phyloP scores from a whole-genome alignment of 2,888 invertebrate species.

The Glaucopsyche alexis region DNA sequence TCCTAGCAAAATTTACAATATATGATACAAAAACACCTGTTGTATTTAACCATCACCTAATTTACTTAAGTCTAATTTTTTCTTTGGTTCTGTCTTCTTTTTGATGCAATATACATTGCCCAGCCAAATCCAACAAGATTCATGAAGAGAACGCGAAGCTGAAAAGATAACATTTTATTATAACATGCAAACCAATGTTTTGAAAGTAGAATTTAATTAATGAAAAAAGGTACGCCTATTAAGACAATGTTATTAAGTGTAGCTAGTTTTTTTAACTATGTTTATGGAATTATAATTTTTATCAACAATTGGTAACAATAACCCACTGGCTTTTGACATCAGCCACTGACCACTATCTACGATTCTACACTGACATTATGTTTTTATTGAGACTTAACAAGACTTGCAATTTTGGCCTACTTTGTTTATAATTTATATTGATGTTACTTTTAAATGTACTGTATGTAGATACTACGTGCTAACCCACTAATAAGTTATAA shows the following conservation, averaged over 20 bases:
- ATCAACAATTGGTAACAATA: neutral
- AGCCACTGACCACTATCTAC: neutral
- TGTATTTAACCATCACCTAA: slow-evolving; percentile 38
- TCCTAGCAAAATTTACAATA: neutral
- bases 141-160: slow-evolving; percentile 87
- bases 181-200: neutral
- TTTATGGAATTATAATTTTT: neutral
- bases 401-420: neutral
- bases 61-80: slow-evolving; percentile 43
- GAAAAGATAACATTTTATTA: slow-evolving; percentile 48
- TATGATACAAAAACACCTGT: neutral
- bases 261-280: too few species aligned
- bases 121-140: slow-evolving; percentile 89
- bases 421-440: neutral
- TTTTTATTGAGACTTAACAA: neutral
- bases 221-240: too few species aligned
- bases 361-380: neutral
- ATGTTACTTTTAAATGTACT: too few species aligned
- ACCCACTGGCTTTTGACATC: slow-evolving; percentile 5
- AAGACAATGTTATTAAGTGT: too few species aligned
- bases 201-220: too few species aligned
- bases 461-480: too few species aligned
- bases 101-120: slow-evolving; percentile 86
- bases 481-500: neutral
- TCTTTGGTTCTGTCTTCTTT: slow-evolving; percentile 78